A percentile compares a stretch with the other conserved stretches of the same genome.
Conservation (phyloP, 2,888 invertebrate genomes). For the Cremastinae sp. region DNA sequence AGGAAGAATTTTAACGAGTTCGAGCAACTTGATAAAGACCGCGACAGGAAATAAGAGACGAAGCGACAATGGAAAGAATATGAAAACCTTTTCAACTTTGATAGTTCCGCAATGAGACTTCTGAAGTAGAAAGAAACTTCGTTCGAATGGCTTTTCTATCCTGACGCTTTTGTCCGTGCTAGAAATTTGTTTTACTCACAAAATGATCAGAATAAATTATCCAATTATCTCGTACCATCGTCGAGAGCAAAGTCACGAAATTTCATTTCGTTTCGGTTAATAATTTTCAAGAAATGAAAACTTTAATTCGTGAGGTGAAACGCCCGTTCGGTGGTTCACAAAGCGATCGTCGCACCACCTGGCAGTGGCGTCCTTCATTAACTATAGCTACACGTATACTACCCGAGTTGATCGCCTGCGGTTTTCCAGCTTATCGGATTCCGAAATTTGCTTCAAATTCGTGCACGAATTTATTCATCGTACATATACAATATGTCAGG, state of each 20-base stretch:
- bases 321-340: neutral
- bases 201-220: too few species aligned
- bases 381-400: neutral
- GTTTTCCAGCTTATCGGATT: slow-evolving; percentile 20
- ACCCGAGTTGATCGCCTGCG: neutral
- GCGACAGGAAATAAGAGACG: slow-evolving; percentile 44
- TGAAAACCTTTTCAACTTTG: slow-evolving; percentile 44
- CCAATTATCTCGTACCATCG: neutral
- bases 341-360: neutral
- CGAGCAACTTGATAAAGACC: slow-evolving; percentile 66
- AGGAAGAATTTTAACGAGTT: slow-evolving; percentile 74
- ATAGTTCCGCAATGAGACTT: slow-evolving; percentile 45
- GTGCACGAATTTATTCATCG: slow-evolving; percentile 37
- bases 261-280: neutral
- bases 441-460: slow-evolving; percentile 22
- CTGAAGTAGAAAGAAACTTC: slow-evolving; percentile 10
- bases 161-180: slow-evolving; percentile 3
- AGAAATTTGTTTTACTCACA: too few species aligned
- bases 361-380: neutral
- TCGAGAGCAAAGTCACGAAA: neutral
- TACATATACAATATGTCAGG: slow-evolving; percentile 6
- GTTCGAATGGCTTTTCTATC: slow-evolving; percentile 26
- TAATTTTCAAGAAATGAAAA: neutral
- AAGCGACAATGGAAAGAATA: slow-evolving; percentile 33
- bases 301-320: neutral